Conservation (phyloP, 1,140 invertebrate genomes). For the Ceratina calcarata region DNA sequence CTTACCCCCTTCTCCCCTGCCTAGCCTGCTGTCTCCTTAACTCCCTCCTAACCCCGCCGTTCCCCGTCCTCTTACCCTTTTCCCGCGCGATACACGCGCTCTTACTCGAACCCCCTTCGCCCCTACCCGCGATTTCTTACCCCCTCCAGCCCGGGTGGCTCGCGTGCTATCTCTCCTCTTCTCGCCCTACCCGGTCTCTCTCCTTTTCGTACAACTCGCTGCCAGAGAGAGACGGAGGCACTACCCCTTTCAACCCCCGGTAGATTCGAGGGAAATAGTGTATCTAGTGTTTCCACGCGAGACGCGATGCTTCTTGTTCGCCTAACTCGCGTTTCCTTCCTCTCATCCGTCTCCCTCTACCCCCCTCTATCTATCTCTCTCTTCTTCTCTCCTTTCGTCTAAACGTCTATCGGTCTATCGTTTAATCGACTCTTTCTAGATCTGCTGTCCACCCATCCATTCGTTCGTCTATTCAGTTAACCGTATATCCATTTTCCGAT, state of each 20-base stretch:
- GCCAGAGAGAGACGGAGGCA: not conserved
- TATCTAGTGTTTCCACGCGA: constrained; percentile 46
- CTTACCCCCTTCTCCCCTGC: not conserved
- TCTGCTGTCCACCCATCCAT: too few species aligned
- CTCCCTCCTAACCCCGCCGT: constrained; percentile 42
- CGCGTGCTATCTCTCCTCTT: constrained; percentile 35
- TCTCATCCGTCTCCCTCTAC: not conserved
- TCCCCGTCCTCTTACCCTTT: constrained; percentile 16
- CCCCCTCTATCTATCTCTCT: not conserved
- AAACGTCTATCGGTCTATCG: not conserved
- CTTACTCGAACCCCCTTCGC: constrained; percentile 23
- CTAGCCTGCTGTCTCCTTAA: constrained; percentile 35
- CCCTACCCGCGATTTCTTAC: constrained; percentile 33
- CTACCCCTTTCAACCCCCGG: constrained; percentile 61
- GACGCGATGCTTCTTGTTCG: constrained; percentile 54
- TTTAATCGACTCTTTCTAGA: too few species aligned
- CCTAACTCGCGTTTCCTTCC: constrained; percentile 49
- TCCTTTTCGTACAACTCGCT: constrained; percentile 42
- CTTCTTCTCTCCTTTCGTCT: not conserved
- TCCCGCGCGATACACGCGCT: constrained; percentile 36
- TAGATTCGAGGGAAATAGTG: constrained; percentile 35
- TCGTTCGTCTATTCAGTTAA: too few species aligned
- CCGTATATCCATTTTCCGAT: too few species aligned
- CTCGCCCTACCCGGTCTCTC: constrained; percentile 32
- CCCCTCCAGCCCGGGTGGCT: too few species aligned